Conservation (phyloP, 2,797 vertebrate genomes). For the Aratinga solstitialis region DNA sequence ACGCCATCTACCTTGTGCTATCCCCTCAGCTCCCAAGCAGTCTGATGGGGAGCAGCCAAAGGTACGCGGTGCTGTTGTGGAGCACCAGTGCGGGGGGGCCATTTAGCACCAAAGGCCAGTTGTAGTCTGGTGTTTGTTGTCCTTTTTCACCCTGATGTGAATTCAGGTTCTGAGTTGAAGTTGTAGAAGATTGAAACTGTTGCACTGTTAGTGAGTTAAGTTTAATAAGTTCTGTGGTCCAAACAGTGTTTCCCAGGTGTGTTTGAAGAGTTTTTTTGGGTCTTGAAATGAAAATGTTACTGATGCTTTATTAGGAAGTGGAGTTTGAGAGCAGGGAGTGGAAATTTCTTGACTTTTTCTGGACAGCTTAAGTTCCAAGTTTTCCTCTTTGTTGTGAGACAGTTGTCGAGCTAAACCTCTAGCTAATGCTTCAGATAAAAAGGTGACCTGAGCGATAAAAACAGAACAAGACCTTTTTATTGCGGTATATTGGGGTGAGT, state of each 20-base stretch:
- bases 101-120: background rate
- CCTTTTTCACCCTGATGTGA: background rate
- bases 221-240: background rate
- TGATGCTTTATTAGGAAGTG: conserved; percentile 19
- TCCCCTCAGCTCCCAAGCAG: background rate
- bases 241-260: background rate
- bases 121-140: background rate
- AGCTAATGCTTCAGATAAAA: conserved; percentile 11
- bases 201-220: background rate
- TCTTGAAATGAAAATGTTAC: background rate
- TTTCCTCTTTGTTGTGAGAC: background rate
- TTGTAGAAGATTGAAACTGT: background rate
- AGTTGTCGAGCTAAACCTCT: background rate
- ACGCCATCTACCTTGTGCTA: background rate
- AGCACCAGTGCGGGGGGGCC: background rate
- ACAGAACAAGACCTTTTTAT: conserved; percentile 3
- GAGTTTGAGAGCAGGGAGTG: background rate
- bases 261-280: background rate
- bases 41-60: background rate
- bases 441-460: conserved; percentile 29
- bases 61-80: fast-evolving
- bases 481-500: conserved; percentile 28
- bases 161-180: background rate
- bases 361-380: background rate
- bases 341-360: conserved; percentile 14